Conservation (phyloP, 2,113 vertebrate species). For the Gymnobelideus leadbeateri region DNA sequence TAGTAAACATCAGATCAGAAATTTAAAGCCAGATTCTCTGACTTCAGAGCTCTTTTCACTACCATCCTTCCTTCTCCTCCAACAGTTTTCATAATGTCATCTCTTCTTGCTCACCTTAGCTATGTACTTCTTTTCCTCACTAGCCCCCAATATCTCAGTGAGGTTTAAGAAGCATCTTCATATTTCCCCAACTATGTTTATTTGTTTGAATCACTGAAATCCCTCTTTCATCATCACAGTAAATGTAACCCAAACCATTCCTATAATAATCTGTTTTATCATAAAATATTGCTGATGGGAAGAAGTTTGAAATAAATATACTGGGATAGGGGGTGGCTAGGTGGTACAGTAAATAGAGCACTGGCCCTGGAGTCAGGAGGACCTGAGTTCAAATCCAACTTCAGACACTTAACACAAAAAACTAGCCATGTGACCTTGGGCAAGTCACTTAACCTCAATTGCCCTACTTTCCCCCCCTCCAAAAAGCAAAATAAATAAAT, state of each 20-base stretch:
- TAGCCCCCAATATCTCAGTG: background rate
- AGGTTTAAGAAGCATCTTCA: background rate
- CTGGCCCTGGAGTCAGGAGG: no score
- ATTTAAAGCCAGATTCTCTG: background rate
- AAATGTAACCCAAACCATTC: background rate
- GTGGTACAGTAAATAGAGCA: no score
- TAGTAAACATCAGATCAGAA: background rate
- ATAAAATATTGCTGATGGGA: constrained; percentile 18
- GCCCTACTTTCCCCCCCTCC: no score
- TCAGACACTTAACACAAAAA: no score
- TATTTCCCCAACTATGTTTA: background rate
- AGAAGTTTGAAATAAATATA: constrained; percentile 6
- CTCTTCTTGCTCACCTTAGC: constrained; percentile 4
- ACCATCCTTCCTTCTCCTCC: background rate
- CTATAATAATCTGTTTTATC: background rate
- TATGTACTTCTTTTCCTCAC: background rate
- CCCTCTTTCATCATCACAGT: background rate
- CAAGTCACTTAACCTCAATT: no score
- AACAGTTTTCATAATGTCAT: background rate
- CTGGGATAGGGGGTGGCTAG: background rate
- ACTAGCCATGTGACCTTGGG: no score
- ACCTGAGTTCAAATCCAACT: no score
- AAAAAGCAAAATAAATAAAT: no score
- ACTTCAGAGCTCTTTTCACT: background rate
- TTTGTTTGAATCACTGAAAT: background rate